Percentiles rank a stretch among this genome's conserved stretches.
Evolutionary conservation across 2,797 vertebrate species (phyloP).

Genomic region (Cottoperca gobio): DNA sequence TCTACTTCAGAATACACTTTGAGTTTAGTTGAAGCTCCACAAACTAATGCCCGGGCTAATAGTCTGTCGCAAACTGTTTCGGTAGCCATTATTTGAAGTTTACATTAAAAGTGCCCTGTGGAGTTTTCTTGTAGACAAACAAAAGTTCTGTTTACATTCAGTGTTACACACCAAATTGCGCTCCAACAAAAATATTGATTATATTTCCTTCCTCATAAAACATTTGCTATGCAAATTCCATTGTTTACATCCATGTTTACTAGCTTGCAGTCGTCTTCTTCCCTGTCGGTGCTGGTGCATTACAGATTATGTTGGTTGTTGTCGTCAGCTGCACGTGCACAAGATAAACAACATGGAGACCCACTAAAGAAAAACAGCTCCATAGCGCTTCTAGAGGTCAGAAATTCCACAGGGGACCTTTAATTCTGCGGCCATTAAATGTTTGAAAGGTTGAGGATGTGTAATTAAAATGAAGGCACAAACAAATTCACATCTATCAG

Average conservation of each 20-base stretch:
- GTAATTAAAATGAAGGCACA: too few relatives aligned
- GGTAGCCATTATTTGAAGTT: neutral
- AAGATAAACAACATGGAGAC: neutral
- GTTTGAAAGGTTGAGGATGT: neutral
- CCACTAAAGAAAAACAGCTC: neutral
- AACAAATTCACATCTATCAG: neutral
- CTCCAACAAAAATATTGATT: neutral
- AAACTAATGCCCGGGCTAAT: neutral
- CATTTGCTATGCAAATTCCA: too few relatives aligned
- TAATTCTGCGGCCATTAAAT: neutral
- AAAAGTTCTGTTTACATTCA: neutral
- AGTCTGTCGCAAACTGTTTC: neutral
- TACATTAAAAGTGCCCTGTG: too few relatives aligned
- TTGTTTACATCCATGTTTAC: too few relatives aligned
- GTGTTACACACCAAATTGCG: neutral
- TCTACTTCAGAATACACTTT: neutral
- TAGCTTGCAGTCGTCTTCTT: too few relatives aligned
- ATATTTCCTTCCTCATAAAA: neutral
- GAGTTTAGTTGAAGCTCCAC: neutral
- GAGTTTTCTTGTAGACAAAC: neutral
- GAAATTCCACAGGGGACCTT: neutral
- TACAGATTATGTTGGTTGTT: neutral
- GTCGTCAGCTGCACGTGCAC: neutral
- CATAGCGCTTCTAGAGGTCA: neutral
- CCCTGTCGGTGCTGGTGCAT: neutral